Percentiles rank a stretch among this genome's conserved stretches.
Conservation (phyloP, 2,113 vertebrate genomes). For the Xerus inauris region DNA sequence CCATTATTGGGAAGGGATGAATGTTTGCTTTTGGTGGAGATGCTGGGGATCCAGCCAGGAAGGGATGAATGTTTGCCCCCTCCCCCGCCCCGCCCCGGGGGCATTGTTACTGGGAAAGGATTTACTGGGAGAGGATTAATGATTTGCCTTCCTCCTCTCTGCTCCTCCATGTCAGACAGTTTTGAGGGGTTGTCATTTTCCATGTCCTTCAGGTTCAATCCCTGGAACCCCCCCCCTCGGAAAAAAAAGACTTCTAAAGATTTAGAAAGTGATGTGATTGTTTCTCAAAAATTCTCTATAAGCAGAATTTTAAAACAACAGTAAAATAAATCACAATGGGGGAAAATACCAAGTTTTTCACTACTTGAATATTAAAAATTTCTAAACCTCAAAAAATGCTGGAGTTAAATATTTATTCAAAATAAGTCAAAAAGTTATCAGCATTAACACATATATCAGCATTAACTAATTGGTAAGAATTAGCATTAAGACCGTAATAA, state of each 20-base stretch:
- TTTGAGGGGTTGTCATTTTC: no score
- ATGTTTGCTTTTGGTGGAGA: no score
- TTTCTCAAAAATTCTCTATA: constrained; percentile 11
- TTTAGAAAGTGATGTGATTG: neutral
- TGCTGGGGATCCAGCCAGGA: no score
- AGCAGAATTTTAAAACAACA: constrained; percentile 8
- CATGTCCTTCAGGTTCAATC: no score
- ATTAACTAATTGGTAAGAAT: neutral
- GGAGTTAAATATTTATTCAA: neutral
- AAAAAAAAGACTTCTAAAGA: neutral
- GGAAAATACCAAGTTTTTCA: neutral
- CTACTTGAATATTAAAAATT: neutral
- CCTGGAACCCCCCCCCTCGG: no score
- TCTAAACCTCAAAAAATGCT: neutral
- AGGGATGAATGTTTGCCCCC: no score
- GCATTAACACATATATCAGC: neutral
- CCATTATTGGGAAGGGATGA: no score
- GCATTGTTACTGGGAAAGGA: no score
- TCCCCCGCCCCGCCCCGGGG: no score
- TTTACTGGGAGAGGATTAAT: no score
- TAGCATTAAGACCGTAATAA: neutral
- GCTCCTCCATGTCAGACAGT: no score
- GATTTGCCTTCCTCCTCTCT: no score
- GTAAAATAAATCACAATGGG: neutral
- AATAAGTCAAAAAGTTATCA: neutral